phyloP scores from a whole-genome alignment of 92 coral and sea anemone genomes.

The Paragorgia papillata region DNA sequence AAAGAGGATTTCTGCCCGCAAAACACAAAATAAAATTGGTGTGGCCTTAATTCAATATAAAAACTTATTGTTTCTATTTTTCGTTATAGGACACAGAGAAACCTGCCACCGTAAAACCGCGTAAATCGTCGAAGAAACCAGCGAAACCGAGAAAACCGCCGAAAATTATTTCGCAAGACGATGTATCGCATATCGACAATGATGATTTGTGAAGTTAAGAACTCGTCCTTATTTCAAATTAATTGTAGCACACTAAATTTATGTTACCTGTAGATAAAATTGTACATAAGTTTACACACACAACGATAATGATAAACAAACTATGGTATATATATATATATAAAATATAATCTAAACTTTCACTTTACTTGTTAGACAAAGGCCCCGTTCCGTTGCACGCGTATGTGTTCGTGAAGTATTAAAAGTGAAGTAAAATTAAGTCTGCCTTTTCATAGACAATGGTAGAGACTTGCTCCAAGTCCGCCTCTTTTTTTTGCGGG shows the following conservation, averaged over 20 bases:
- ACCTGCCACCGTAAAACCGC: background rate
- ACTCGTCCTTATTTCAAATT: background rate
- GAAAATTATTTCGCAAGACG: conserved; percentile 24
- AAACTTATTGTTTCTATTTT: background rate
- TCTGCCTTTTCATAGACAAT: no score
- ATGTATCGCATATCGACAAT: conserved; percentile 29
- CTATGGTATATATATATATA: no score
- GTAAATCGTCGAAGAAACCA: conserved; percentile 31
- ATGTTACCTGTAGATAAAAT: background rate
- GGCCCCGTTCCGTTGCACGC: no score
- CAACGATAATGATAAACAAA: no score
- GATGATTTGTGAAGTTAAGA: conserved; percentile 21
- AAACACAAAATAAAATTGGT: no score
- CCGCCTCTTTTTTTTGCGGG: no score
- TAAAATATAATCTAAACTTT: no score
- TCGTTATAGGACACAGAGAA: background rate
- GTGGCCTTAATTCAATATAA: background rate
- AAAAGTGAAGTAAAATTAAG: no score
- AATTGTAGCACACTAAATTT: background rate
- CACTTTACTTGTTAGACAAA: no score
- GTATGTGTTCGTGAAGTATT: no score
- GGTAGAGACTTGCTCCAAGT: no score
- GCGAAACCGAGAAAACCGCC: conserved; percentile 28
- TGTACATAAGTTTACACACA: background rate
- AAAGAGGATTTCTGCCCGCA: no score